A percentile compares a stretch with the other conserved stretches of the same genome.
These are phyloP conservation scores for Lapara coniferarum DNA, from an alignment of 2,888 invertebrate genomes.

Conservation along the genomic window DNA sequence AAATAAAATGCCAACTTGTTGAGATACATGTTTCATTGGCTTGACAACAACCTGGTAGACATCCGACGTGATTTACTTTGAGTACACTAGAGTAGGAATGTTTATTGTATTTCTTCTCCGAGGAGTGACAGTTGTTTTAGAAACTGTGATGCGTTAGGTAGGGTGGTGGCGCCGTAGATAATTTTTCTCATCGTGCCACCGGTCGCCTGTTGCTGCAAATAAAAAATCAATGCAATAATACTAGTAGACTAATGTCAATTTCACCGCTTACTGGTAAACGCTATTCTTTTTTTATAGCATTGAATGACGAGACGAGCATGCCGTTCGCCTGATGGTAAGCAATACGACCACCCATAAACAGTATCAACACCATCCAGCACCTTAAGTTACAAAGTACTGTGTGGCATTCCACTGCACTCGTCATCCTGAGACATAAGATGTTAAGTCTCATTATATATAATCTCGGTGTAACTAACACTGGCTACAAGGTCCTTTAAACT, in stretches of 20 bases:
- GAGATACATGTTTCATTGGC: conserved; percentile 69
- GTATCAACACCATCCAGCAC: no score
- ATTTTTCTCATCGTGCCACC: conserved; percentile 90
- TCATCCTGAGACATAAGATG: no score
- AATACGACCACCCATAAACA: no score
- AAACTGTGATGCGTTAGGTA: conserved; percentile 97
- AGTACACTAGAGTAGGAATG: conserved; percentile 56
- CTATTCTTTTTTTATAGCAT: no score
- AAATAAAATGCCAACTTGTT: conserved; percentile 85
- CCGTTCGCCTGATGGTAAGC: no score
- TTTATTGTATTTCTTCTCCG: conserved; percentile 87
- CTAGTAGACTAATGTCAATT: not conserved
- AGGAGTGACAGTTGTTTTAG: conserved; percentile 93
- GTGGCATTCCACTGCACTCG: no score
- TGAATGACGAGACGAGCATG: no score
- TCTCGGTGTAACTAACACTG: no score
- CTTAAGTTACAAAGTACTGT: no score
- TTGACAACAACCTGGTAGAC: conserved; percentile 46
- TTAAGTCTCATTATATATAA: no score
- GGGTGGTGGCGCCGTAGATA: conserved; percentile 97
- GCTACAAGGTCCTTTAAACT: no score
- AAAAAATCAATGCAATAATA: not conserved
- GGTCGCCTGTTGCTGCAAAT: conserved; percentile 86
- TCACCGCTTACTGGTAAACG: no score
- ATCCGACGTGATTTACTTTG: conserved; percentile 43